Conservation (phyloP, 2,113 vertebrate genomes). For the Oryzias woworae region DNA sequence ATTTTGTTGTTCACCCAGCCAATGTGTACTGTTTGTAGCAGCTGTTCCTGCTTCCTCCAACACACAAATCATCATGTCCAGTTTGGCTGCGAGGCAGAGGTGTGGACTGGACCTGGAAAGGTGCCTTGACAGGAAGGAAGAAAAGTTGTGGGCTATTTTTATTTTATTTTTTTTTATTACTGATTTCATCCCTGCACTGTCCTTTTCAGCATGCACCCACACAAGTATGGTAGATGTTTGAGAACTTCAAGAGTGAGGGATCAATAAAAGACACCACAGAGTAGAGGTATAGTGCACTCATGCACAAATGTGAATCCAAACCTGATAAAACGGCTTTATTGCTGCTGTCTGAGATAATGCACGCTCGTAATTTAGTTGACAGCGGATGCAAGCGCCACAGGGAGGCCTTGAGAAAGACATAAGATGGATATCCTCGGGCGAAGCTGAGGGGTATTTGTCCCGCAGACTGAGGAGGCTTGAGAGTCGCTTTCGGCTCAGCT, state of each 20-base stretch:
- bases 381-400: constrained; percentile 13
- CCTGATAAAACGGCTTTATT: constrained; percentile 12
- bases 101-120: constrained; percentile 19
- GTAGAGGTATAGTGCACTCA: background rate
- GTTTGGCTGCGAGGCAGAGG: constrained; percentile 35
- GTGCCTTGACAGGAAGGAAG: background rate
- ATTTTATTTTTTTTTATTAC: too few relatives aligned
- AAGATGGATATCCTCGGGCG: constrained; percentile 38
- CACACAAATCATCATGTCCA: constrained; percentile 59
- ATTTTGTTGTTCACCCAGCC: constrained; percentile 71
- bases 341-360: constrained; percentile 4
- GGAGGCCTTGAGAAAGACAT: constrained; percentile 38
- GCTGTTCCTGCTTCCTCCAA: constrained; percentile 71
- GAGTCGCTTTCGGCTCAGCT: constrained; percentile 44
- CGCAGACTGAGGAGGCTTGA: constrained; percentile 29
- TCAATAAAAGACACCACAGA: constrained; percentile 23
- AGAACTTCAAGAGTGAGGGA: constrained; percentile 29
- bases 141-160: background rate
- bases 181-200: background rate
- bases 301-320: constrained; percentile 27
- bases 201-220: constrained; percentile 1
- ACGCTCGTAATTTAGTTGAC: constrained; percentile 24
- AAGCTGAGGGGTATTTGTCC: constrained; percentile 49
- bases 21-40: constrained; percentile 70
- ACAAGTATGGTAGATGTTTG: background rate